Conservation (phyloP, 2,888 invertebrate species). For the Eupithecia inturbata region DNA sequence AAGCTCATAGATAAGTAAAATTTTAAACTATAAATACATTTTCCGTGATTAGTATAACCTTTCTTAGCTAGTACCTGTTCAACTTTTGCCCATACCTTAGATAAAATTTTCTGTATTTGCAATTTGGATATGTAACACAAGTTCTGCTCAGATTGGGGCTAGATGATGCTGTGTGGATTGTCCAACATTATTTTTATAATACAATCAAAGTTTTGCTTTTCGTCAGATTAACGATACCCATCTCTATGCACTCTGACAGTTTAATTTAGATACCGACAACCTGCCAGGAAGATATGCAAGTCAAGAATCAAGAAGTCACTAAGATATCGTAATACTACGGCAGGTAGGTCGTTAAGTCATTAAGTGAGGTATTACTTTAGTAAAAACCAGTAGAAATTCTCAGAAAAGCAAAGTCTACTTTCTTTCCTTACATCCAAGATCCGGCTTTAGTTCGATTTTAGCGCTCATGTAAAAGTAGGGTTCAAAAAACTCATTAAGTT, state of each 20-base stretch:
- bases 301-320: background rate
- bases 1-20: too few relatives aligned
- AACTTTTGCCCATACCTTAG: background rate
- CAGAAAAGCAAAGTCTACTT: slow-evolving; percentile 32
- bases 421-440: slow-evolving; percentile 28
- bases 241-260: background rate
- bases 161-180: too few relatives aligned
- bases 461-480: background rate
- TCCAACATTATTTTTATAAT: too few relatives aligned
- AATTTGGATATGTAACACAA: too few relatives aligned
- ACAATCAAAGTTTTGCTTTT: background rate
- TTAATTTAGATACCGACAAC: background rate
- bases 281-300: background rate
- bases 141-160: too few relatives aligned
- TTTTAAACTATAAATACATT: too few relatives aligned
- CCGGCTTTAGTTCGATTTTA: slow-evolving; percentile 25
- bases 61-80: background rate
- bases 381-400: slow-evolving; percentile 27
- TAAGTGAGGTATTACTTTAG: slow-evolving; percentile 9
- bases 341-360: slow-evolving; percentile 17
- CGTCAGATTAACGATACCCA: background rate
- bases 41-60: background rate
- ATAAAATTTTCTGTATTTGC: background rate
- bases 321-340: slow-evolving; percentile 12
- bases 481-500: background rate